Evolutionary conservation across 1,140 invertebrate genomes (phyloP), one percentile per base, ranked within the genome.

Genomic region (Carcinoscorpius rotundicauda): DNA sequence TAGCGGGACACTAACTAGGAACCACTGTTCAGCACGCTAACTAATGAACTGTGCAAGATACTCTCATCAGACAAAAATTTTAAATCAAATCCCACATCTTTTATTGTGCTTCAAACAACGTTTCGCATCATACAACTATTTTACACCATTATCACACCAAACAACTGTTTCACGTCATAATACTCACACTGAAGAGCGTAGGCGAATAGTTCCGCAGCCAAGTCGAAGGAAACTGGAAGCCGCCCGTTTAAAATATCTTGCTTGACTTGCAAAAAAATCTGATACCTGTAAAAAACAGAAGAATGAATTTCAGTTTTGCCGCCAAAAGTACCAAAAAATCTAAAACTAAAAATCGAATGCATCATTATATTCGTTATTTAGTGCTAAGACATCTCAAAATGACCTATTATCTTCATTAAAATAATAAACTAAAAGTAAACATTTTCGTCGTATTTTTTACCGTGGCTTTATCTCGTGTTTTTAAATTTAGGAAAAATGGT

Each of bases 211-310:
- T 98, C 92, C 52, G 93, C 83, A 56, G 86, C 84, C 52, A 86
- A 86, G 69, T 86, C 85, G 63, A 75, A 77, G 8, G 89, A 86
- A 76, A 91, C 92, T 71, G 91, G 87, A 51, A 97, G 78, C 72
- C 85, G 85, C 60, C 91, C 93, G 69, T 90, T 88, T 49, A 93
- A 78, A 68, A 97, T 86, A 79, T 97, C 94, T 76, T 89, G 88
- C 75, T 97, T 97, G 11, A 97, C 77, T 84, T 98, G 94, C 61
- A 97, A 81, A 76, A 97, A 98, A 77, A 97, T 97, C 75, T 97
- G 91, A 79, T 98, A 97, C 69, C 84, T 85, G 73, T 50, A 78
- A 76, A 58, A 64, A 55, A 69, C 60, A 67, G 60, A 55, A 58
- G 6, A 48, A 58, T n/a, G 9, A 56, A 48, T 66, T 9, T 29